Evolutionary conservation across 2,113 vertebrate species (phyloP).

Genomic region (Leptobrachium ailaonicum): DNA sequence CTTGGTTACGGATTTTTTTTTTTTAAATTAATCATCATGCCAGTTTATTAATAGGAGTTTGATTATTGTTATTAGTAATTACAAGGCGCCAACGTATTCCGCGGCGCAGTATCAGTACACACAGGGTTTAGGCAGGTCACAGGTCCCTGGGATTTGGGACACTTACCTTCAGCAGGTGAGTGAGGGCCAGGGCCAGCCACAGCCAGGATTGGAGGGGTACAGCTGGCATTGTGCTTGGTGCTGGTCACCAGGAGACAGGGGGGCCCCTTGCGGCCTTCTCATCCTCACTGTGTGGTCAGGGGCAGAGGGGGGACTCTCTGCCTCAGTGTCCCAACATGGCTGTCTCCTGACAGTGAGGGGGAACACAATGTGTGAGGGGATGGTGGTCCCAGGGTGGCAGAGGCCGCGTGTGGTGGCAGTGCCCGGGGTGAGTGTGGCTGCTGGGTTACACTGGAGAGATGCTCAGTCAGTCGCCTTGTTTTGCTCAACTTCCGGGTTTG

Average conservation of each 20-base stretch:
- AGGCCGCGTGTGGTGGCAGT: background rate
- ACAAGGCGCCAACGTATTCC: too few species aligned
- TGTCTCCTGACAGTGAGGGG: background rate
- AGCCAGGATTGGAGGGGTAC: background rate
- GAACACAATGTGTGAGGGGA: background rate
- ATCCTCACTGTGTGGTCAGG: background rate
- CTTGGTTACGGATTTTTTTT: too few species aligned
- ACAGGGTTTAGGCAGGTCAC: too few species aligned
- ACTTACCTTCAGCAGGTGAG: conserved; percentile 24
- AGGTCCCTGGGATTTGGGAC: too few species aligned
- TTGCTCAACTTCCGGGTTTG: conserved; percentile 2
- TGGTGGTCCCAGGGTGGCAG: background rate
- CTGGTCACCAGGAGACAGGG: conserved; percentile 8
- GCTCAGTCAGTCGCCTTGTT: background rate
- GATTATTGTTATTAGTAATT: too few species aligned
- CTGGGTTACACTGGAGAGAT: too few species aligned
- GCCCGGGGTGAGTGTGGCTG: background rate
- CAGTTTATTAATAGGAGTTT: too few species aligned
- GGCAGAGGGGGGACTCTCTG: background rate
- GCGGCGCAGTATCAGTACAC: too few species aligned
- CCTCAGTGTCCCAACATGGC: conserved; percentile 10
- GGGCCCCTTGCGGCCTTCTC: conserved; percentile 12
- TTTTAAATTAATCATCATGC: too few species aligned
- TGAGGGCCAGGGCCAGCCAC: conserved; percentile 14
- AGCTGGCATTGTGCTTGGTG: conserved; percentile 8